Base-by-base conservation (phyloP, 2,888 invertebrate species). In the Monoplex corrugatus region DNA sequence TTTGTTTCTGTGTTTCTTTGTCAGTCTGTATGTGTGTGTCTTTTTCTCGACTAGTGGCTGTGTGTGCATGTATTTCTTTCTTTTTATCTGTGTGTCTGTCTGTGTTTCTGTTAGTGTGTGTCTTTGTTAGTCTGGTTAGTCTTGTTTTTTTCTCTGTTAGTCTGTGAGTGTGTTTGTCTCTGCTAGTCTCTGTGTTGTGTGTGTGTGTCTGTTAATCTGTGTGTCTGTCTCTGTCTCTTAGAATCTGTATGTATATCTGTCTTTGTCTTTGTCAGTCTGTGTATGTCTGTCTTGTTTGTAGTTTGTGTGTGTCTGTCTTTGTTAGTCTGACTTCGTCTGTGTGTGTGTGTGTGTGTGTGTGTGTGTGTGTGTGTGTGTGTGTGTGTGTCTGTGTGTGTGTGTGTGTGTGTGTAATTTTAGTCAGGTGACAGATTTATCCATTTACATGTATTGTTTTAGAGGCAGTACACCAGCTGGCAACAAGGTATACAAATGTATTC, bases 341-440 rank as follows among this genome's bases (percentile, higher is more conserved):
- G 78, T 78, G 78, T 78, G 1, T 13, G 38, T 38, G 38, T 10
- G 78, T 78, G 78, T 78, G 78, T 78, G 78, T 78, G 35, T 78
- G 78, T 2, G 16, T 72, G n/a, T 78, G 78, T 78, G 72, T 72
- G 72, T 72, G 28, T 50, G 50, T 50, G 50, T 50, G 50, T 50
- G 50, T 50, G 50, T 50, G 50, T 50, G 50, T 68, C 28, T 68
- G 68, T 68, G 68, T 68, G n/a, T 50, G 50, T 50, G 50, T 50
- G 50, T 50, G 50, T 50, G 50, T 50, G 50, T 50, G 50, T 50
- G 8, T 8, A 13, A 19, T 50, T 50, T 50, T 8, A 50, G 50
- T 13, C 10, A 50, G 50, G n/a, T n/a, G n/a, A n/a, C n/a, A n/a
- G n/a, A n/a, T n/a, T n/a, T n/a, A n/a, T n/a, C n/a, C n/a, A n/a